Evolutionary conservation across 1,140 invertebrate genomes (phyloP).

Genomic region (Diorhabda elongata): DNA sequence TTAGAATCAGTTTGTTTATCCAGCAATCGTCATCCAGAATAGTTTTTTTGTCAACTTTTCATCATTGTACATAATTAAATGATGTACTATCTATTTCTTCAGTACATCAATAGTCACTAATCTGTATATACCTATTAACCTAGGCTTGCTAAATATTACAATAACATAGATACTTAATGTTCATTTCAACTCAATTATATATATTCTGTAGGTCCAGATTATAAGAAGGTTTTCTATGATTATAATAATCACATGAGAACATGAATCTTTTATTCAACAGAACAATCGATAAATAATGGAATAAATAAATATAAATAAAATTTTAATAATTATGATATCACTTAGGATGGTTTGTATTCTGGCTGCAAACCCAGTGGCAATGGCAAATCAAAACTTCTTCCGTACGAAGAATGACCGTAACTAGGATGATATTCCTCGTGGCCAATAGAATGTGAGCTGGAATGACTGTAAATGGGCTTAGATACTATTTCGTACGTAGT

Average conservation of each 20-base stretch:
- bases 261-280: not conserved
- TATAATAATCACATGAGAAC: not conserved
- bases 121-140: too few relatives aligned
- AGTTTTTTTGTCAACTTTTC: too few relatives aligned
- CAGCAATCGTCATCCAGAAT: too few relatives aligned
- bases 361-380: conserved; percentile 43
- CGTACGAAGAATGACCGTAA: conserved; percentile 56
- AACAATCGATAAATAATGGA: conserved; percentile 10
- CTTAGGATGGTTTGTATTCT: conserved; percentile 35
- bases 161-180: too few relatives aligned
- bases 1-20: too few relatives aligned
- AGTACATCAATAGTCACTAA: too few relatives aligned
- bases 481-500: conserved; percentile 81
- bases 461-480: conserved; percentile 70
- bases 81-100: too few relatives aligned
- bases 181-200: too few relatives aligned
- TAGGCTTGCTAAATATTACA: too few relatives aligned
- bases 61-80: too few relatives aligned
- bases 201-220: too few relatives aligned
- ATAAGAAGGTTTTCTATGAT: too few relatives aligned
- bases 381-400: conserved; percentile 46
- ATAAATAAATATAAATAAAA: not conserved
- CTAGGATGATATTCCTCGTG: conserved; percentile 58
- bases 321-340: not conserved
- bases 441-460: conserved; percentile 66